Evolutionary conservation across 1,140 invertebrate genomes (phyloP), one percentile per base, ranked within the genome.

Genomic region (Drosophila tani): DNA sequence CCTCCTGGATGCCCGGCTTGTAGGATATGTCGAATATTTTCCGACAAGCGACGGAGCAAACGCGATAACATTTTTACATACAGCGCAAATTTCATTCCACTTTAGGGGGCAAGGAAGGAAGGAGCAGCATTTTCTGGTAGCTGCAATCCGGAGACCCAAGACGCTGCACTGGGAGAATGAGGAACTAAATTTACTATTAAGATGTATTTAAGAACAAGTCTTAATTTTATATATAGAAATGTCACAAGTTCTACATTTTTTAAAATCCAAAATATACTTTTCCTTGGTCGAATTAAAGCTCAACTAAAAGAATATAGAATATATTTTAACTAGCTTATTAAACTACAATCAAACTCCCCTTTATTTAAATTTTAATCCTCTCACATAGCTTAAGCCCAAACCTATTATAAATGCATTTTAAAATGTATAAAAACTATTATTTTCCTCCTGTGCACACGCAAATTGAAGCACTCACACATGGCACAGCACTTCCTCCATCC

Each of bases 21-120:
- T 65, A 53, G 60, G 64, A 64, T 83, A 80, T 62, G 81, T 81
- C 64, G 78, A 85, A 86, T 79, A 75, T 75, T 75, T 86, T 65
- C 62, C 74, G 64, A 64, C 75, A 71, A 82, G 75, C 66, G 75
- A 58, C 63, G 68, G 66, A 82, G 70, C 73, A 82, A 86, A 62
- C 75, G 83, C 82, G 83, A 86, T 86, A 86, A 79, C 80, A 85
- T 85, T 85, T 85, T 85, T 78, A 84, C 78, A 84, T 83, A 84
- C 76, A 82, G 82, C 75, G 64, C 81, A 75, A 83, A 82, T 83
- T 82, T 82, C 63, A 74, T 79, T 74, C 68, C 43, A 53, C 66
- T 51, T 40, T 15, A 14, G n/a, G n/a, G 24, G 14, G 21, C 11
- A 5, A 14, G 46, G 21, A 17, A 32, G 27, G 27, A 32, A 21